Evolutionary conservation across 1,140 invertebrate species (phyloP), one percentile per base, ranked within the genome.

Genomic region (Ips nitidus): DNA sequence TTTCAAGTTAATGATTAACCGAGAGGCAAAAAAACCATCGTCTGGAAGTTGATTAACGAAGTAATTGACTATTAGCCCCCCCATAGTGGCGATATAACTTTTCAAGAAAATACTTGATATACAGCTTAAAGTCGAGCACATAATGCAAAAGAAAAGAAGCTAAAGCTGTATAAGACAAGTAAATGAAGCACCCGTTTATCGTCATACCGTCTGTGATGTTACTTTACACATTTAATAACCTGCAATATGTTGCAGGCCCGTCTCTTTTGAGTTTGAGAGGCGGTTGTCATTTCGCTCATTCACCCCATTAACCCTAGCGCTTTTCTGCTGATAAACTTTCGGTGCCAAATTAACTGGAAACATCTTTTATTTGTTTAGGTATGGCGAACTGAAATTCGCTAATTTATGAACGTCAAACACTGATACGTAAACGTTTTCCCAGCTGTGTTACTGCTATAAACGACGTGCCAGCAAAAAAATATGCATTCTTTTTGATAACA

Each of bases 191-290:
- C 52, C 58, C 57, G 57, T 53, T 69, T 69, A 69, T 70, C 62
- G 50, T 45, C 57, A 40, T 62, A 47, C 60, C 42, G 68, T 65
- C 69, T 57, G 53, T 43, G 7, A 65, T 58, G 69, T 38, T 60
- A 57, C 61, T 65, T 70, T 70, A 66, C 56, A 70, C 69, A 70
- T 70, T 70, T 70, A 70, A 70, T 70, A 70, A 70, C 69, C 61
- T 66, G 69, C 69, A 70, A 70, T 70, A 70, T 70, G 69, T 70
- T 66, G 69, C 69, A 65, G 69, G 43, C 69, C 57, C 59, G 53
- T 64, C 69, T 59, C 55, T 70, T 70, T 64, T 64, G 53, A 64
- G 61, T 70, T 64, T 64, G 61, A 64, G 69, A 52, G 22, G 61
- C 69, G 69, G 52, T 62, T 70, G 69, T 70, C 69, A 70, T 70